A percentile compares a stretch with the other conserved stretches of the same genome.
Evolutionary conservation across 2,797 vertebrate genomes (phyloP).

Genomic region (Premnoplex brunnescens): DNA sequence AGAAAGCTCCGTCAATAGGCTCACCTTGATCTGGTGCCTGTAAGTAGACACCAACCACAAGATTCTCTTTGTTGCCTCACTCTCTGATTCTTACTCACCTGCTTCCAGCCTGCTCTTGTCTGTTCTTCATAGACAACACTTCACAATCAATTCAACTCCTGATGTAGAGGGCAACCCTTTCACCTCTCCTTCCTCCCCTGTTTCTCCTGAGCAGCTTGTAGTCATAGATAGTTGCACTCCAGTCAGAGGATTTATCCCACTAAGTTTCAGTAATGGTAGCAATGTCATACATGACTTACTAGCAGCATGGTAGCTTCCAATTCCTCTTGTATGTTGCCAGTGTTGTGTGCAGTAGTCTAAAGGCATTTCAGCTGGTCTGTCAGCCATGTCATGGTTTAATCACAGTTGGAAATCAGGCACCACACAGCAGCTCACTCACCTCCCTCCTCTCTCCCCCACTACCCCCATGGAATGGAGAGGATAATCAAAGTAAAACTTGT

Average conservation of each 20-base stretch:
- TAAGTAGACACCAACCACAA: background rate
- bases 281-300: background rate
- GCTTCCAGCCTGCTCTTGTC: background rate
- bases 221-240: background rate
- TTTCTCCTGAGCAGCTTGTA: background rate
- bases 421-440: background rate
- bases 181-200: background rate
- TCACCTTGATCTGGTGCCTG: background rate
- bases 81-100: background rate
- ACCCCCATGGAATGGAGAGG: background rate
- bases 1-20: background rate
- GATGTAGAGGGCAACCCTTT: background rate
- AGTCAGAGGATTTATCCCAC: background rate
- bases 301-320: background rate
- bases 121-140: background rate
- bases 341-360: background rate
- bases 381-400: background rate
- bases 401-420: background rate
- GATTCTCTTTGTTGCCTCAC: background rate
- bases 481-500: background rate
- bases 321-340: background rate
- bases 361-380: background rate
- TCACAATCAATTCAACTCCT: background rate
- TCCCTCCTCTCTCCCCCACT: background rate
- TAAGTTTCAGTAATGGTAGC: background rate